Conservation (phyloP, 2,888 invertebrate species). For the Mallateleia sp. region DNA sequence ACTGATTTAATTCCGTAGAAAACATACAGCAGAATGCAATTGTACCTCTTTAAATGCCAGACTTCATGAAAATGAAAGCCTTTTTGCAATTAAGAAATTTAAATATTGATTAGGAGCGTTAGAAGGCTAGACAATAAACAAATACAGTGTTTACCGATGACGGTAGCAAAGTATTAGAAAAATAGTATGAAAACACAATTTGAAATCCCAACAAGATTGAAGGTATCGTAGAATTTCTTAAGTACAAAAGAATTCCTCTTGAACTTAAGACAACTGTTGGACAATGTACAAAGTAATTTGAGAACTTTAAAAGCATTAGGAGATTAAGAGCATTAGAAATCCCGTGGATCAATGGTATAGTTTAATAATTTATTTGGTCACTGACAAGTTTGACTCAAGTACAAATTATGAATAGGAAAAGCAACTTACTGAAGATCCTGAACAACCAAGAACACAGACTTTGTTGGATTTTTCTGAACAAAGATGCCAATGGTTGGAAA, state of each 20-base stretch:
- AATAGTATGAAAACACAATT: conserved; percentile 69
- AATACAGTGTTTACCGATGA: conserved; percentile 6
- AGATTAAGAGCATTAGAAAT: no score
- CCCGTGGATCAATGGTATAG: conserved; percentile 75
- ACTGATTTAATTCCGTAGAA: no score
- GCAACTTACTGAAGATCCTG: conserved; percentile 1
- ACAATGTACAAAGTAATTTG: conserved; percentile 68
- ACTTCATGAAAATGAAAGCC: conserved; percentile 1
- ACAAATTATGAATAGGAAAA: conserved; percentile 78
- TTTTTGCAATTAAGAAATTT: conserved; percentile 12
- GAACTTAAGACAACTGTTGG: conserved; percentile 68
- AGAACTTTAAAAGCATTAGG: background rate
- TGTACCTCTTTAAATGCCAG: conserved; percentile 21
- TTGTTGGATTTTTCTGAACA: conserved; percentile 40
- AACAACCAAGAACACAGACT: background rate
- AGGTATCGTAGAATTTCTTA: conserved; percentile 63
- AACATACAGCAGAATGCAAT: no score
- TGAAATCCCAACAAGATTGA: conserved; percentile 75
- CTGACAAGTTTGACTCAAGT: conserved; percentile 77
- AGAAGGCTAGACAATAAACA: background rate
- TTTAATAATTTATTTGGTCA: conserved; percentile 76
- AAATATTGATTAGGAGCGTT: background rate
- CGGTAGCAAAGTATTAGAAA: conserved; percentile 25
- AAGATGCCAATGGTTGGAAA: conserved; percentile 38
- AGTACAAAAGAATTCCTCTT: conserved; percentile 44